Evolutionary conservation across 2,113 vertebrate genomes (phyloP), one percentile per base, ranked within the genome.

Genomic region (Anarhynchus alexandrinus): DNA sequence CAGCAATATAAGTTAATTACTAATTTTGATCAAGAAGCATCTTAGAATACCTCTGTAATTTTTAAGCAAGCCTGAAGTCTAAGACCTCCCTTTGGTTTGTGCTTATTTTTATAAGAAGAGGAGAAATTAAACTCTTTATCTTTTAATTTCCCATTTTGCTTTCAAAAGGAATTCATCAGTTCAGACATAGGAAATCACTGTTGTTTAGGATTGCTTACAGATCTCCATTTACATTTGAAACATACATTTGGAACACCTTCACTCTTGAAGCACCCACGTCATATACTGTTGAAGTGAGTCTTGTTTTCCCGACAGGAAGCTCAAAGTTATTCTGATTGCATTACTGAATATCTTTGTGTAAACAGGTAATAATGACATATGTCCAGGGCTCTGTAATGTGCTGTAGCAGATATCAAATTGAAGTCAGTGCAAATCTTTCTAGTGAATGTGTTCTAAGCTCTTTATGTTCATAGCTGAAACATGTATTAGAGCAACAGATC

Each of bases 21-120:
- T 34, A 62, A 66, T 94, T 94, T 86, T 95, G 88, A 91, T 96
- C 57, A 87, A 90, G 86, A 87, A 72, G 69, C 36, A 8, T 40
- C 38, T 71, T 78, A 47, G 70, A 93, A 86, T 74, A 91, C 79
- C 70, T 81, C 15, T 93, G 72, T 93, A 64, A 67, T 81, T 94
- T 57, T 87, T 82, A 88, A 82, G 62, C 62, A 30, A 45, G 59
- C 45, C 58, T 73, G 42, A 88, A 61, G 64, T 65, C 69, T 73
- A 16, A 69, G 55, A 12, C 40, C 82, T 5, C 12, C 6, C 15
- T 94, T 76, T 32, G 43, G 16, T 84, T 84, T 84, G 34, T 49
- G 23, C 38, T 78, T 74, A 7, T 55, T 83, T 77, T 82, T 70
- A 14, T n/a, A 81, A 45, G 29, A 71, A 43, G 8, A 58, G 6